A percentile compares a stretch with the other conserved stretches of the same genome.
These are phyloP conservation scores for Polyommatus iphigenia DNA, from an alignment of 2,888 invertebrate genomes.

Conservation along the genomic window DNA sequence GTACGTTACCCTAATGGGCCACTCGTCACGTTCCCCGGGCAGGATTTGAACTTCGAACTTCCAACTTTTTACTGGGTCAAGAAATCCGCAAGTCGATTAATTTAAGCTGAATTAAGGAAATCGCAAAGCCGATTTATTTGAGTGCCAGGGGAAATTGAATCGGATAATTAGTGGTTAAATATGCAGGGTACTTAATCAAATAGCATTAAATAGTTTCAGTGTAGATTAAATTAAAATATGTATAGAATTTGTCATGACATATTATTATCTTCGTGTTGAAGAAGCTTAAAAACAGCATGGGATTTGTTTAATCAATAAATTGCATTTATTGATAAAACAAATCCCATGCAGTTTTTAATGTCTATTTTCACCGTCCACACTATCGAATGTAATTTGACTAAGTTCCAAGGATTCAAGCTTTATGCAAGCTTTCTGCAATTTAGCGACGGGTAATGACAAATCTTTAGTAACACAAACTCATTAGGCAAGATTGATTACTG, in stretches of 20 bases:
- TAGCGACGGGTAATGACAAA: constrained; percentile 32
- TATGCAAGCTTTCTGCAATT: too few relatives aligned
- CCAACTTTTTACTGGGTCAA: constrained; percentile 17
- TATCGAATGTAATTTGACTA: neutral
- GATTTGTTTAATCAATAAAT: too few relatives aligned
- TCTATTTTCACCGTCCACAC: neutral
- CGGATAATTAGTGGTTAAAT: neutral
- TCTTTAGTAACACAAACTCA: constrained; percentile 39
- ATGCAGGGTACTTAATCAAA: neutral
- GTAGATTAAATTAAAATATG: too few relatives aligned
- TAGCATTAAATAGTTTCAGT: neutral
- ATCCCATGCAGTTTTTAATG: too few relatives aligned
- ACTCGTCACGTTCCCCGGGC: neutral
- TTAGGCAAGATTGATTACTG: constrained; percentile 60
- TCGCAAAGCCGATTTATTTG: neutral
- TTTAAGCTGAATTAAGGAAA: neutral
- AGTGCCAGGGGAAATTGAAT: neutral
- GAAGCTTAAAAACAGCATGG: too few relatives aligned
- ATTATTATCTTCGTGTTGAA: too few relatives aligned
- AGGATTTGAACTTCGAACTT: constrained; percentile 15
- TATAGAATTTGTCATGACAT: too few relatives aligned
- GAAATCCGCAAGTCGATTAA: constrained; percentile 19
- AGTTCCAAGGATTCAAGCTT: neutral
- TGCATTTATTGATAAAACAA: too few relatives aligned
- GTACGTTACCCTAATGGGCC: constrained; percentile 9